Percentiles rank a stretch among this genome's conserved stretches.
These are phyloP conservation scores for Bradypus variegatus DNA, from an alignment of 2,797 vertebrate genomes.

Conservation along the genomic window DNA sequence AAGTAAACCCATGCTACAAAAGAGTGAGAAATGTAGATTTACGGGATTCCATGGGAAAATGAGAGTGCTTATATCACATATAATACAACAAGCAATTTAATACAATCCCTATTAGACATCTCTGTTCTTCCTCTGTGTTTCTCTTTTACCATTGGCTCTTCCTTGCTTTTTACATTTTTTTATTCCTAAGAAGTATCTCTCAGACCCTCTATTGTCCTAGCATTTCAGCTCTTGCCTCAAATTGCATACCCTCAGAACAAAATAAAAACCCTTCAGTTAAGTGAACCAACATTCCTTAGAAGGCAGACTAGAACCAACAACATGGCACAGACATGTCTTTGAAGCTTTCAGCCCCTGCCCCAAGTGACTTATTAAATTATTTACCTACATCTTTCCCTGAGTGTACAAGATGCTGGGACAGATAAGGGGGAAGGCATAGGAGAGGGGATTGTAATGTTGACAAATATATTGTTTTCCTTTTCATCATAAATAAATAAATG, in stretches of 20 bases:
- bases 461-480: neutral
- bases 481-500: neutral
- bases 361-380: neutral
- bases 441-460: neutral
- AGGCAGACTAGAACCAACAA: neutral
- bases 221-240: constrained; percentile 15
- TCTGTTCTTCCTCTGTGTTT: neutral
- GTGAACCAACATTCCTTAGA: neutral
- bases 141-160: neutral
- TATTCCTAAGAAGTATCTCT: neutral
- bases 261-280: neutral
- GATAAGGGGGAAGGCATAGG: neutral
- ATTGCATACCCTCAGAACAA: neutral
- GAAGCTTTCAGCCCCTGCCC: neutral
- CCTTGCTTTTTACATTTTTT: neutral
- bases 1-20: neutral
- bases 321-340: neutral
- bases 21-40: neutral
- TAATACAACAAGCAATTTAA: neutral
- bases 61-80: neutral
- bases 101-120: neutral
- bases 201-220: neutral
- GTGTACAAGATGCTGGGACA: neutral
- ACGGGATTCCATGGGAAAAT: neutral
- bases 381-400: neutral